These are phyloP conservation scores for Chloroclysta siterata DNA, from an alignment of 2,888 invertebrate genomes.

Conservation along the genomic window DNA sequence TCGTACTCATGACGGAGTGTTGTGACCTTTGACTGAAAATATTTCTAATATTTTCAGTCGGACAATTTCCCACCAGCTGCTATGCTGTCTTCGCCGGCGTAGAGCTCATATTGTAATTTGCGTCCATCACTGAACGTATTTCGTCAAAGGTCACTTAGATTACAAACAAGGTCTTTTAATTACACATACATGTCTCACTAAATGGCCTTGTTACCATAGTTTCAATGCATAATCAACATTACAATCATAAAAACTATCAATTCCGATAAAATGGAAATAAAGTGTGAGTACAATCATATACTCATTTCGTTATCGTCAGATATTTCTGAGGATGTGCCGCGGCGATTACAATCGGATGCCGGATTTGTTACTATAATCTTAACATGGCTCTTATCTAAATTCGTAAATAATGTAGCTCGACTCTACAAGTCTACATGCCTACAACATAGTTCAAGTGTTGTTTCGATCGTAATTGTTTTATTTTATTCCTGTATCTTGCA, in stretches of 20 bases:
- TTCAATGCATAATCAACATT: not conserved
- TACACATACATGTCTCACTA: no score
- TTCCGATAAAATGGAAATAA: not conserved
- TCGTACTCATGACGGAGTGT: no score
- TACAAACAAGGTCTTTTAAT: no score
- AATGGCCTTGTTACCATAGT: not conserved
- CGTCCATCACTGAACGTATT: no score
- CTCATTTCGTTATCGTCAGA: slow-evolving; percentile 7
- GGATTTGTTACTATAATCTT: slow-evolving; percentile 2
- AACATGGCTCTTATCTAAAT: slow-evolving; percentile 16
- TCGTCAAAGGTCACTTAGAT: no score
- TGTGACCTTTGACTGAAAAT: no score
- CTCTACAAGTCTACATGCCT: no score
- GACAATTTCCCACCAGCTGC: no score
- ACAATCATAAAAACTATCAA: not conserved
- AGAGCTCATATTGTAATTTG: no score
- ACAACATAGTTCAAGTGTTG: slow-evolving; percentile 3
- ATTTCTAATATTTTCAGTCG: no score
- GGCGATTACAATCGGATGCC: slow-evolving; percentile 18
- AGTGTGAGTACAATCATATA: slow-evolving; percentile 8
- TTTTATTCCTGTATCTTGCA: not conserved
- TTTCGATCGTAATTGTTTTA: slow-evolving; percentile 7
- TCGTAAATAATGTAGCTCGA: not conserved
- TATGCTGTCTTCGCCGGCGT: no score
- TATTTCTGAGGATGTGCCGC: slow-evolving; percentile 10